phyloP scores from a whole-genome alignment of 1,140 invertebrate genomes.

The Bemisia tabaci region DNA sequence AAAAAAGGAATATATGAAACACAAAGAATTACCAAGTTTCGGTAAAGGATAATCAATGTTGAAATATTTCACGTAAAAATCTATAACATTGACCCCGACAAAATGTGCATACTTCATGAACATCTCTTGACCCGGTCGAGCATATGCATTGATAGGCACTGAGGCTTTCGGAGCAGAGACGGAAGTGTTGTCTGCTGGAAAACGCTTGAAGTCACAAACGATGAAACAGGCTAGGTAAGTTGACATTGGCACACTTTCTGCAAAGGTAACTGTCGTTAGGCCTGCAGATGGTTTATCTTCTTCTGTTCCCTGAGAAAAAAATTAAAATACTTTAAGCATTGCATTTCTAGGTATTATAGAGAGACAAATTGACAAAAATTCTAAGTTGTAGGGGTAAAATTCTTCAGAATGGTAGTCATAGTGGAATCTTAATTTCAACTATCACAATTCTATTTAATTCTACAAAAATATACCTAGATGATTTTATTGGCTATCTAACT shows the following conservation, averaged over 20 bases:
- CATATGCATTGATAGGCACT: constrained; percentile 55
- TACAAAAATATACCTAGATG: no score
- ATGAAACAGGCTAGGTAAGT: constrained; percentile 85
- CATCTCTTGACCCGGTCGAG: constrained; percentile 52
- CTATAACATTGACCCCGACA: constrained; percentile 59
- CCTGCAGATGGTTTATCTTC: constrained; percentile 30
- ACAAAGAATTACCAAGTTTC: constrained; percentile 70
- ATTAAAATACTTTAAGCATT: constrained; percentile 10
- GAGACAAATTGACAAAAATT: not conserved
- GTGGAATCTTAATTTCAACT: not conserved
- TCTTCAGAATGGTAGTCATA: not conserved
- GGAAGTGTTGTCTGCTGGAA: constrained; percentile 39
- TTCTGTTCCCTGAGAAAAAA: constrained; percentile 27
- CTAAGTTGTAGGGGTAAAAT: not conserved
- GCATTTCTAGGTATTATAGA: not conserved
- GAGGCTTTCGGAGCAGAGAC: constrained; percentile 38
- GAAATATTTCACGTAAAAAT: constrained; percentile 81
- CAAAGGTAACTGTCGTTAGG: constrained; percentile 47
- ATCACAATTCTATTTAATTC: no score
- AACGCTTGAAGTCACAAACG: constrained; percentile 67
- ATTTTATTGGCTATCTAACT: no score
- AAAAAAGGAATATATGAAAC: no score
- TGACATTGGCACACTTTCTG: constrained; percentile 74
- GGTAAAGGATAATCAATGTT: constrained; percentile 69
- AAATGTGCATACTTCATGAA: constrained; percentile 68